phyloP scores from a whole-genome alignment of 2,888 invertebrate genomes.

The Ashinkailepas kermadecensis region DNA sequence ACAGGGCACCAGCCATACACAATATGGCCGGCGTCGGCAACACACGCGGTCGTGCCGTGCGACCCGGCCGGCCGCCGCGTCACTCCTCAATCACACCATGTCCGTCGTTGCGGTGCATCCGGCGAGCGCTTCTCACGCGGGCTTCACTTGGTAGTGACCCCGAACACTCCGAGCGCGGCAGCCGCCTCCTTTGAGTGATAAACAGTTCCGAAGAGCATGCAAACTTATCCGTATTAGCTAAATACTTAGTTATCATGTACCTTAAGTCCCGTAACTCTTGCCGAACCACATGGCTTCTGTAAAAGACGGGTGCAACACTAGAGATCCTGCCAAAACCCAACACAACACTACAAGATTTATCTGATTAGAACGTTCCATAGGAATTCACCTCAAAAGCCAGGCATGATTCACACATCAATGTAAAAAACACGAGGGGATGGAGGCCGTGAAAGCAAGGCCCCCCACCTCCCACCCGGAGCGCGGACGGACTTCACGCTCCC shows the following conservation, averaged over 20 bases:
- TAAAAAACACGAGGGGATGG: conserved; percentile 1
- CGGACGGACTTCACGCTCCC: not conserved
- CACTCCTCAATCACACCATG: too few species aligned
- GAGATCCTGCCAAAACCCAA: not conserved
- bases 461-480: not conserved
- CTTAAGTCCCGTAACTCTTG: not conserved
- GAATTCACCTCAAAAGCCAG: not conserved
- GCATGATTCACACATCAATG: conserved; percentile 1
- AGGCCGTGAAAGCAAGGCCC: not conserved
- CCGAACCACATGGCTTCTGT: not conserved
- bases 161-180: not conserved
- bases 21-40: too few species aligned
- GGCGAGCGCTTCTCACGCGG: too few species aligned
- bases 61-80: too few species aligned
- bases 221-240: not conserved
- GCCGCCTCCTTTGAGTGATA: not conserved
- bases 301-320: conserved; percentile 8
- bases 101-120: too few species aligned
- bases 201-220: not conserved
- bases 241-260: not conserved
- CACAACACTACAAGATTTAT: conserved; percentile 9
- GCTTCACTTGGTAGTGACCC: not conserved
- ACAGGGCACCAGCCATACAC: too few species aligned
- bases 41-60: too few species aligned
- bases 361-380: not conserved